Conservation (phyloP, 2,113 vertebrate species). For the Chaetops frenatus region DNA sequence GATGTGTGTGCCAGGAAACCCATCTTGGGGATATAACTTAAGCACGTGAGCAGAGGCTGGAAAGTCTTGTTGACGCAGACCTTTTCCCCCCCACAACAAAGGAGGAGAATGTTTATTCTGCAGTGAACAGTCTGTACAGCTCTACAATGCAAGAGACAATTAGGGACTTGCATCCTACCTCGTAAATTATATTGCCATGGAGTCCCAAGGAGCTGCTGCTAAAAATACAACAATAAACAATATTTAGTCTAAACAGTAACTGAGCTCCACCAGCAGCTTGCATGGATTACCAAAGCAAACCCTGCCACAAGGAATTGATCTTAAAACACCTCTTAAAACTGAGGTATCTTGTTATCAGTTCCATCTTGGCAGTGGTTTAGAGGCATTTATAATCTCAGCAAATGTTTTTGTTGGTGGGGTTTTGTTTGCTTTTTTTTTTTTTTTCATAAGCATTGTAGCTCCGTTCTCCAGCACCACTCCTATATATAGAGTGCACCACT, state of each 20-base stretch:
- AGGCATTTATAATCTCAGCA: background rate
- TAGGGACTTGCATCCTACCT: background rate
- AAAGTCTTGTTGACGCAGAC: background rate
- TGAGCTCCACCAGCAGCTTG: background rate
- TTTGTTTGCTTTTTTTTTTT: background rate
- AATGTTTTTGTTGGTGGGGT: background rate
- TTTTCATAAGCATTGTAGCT: background rate
- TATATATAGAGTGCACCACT: background rate
- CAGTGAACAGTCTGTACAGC: background rate
- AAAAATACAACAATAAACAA: background rate
- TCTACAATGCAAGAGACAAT: background rate
- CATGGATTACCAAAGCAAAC: background rate
- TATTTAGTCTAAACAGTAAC: background rate
- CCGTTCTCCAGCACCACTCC: background rate
- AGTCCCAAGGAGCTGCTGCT: background rate
- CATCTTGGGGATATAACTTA: background rate
- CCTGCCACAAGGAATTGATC: background rate
- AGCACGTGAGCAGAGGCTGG: background rate
- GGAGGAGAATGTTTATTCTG: conserved; percentile 15
- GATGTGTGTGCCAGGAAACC: background rate
- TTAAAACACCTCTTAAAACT: background rate
- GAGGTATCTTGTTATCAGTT: background rate
- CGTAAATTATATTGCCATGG: background rate
- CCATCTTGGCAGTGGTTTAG: background rate
- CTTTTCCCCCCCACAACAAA: background rate